Evolutionary conservation across 2,797 vertebrate genomes (phyloP).

Genomic region (Scolopax rusticola): DNA sequence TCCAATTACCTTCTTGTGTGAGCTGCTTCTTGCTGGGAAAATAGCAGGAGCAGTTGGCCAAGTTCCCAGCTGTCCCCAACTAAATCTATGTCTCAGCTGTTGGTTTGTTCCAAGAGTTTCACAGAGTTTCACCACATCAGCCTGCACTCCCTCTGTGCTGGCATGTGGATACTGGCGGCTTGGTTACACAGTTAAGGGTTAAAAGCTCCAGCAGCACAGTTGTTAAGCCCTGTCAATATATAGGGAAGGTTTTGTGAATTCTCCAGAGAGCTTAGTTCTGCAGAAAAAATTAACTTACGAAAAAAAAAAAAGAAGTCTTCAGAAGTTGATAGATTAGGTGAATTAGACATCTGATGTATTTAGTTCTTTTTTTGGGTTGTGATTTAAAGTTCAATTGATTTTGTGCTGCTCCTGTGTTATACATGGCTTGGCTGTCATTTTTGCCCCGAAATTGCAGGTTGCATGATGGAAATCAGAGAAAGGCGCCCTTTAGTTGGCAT

Average conservation of each 20-base stretch:
- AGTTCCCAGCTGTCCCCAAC: conserved; percentile 28
- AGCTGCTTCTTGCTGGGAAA: conserved; percentile 39
- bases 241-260: not conserved
- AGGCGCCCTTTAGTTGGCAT: conserved; percentile 14
- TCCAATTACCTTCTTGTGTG: conserved; percentile 18
- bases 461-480: not conserved
- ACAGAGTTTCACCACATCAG: not conserved
- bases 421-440: not conserved
- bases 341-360: not conserved
- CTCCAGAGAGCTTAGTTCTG: not conserved
- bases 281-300: not conserved
- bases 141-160: not conserved
- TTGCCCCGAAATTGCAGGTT: conserved; percentile 23
- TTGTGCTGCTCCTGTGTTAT: not conserved
- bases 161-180: not conserved
- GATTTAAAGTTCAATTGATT: conserved; percentile 13
- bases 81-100: conserved; percentile 40
- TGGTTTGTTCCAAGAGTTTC: conserved; percentile 9
- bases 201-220: not conserved
- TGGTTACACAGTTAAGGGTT: not conserved
- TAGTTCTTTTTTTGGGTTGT: not conserved
- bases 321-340: not conserved
- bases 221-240: not conserved
- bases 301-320: not conserved
- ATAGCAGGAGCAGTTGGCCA: not conserved